These are phyloP conservation scores for Regulus satrapa DNA, from an alignment of 2,113 vertebrate species.

Conservation along the genomic window DNA sequence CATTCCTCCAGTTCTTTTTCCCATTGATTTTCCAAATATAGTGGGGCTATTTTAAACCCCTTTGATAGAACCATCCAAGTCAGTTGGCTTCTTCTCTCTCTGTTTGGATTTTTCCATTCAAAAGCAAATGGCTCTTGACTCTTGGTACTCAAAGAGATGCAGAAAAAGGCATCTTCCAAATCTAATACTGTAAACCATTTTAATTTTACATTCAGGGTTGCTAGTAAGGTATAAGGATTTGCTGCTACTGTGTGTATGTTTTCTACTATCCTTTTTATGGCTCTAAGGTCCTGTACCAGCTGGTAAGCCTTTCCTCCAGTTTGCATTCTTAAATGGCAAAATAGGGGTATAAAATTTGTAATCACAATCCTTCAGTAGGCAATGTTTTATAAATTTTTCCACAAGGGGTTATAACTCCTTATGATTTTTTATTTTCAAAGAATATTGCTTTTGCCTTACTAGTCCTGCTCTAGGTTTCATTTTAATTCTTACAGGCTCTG, in stretches of 20 bases:
- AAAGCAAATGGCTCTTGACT: neutral
- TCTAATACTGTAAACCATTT: neutral
- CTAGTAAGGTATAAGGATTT: neutral
- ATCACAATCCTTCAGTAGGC: neutral
- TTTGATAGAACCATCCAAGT: neutral
- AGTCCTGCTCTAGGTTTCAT: neutral
- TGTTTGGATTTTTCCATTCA: neutral
- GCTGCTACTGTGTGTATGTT: neutral
- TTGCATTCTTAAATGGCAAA: neutral
- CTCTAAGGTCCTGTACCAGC: neutral
- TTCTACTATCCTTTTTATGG: neutral
- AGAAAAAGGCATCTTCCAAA: neutral
- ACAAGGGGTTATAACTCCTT: neutral
- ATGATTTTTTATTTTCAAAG: neutral
- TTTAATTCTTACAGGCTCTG: neutral
- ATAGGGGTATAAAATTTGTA: neutral
- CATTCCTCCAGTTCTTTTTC: neutral
- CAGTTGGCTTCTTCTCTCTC: neutral
- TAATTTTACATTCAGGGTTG: neutral
- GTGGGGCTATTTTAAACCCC: neutral
- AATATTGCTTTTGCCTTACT: neutral
- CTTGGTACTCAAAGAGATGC: neutral
- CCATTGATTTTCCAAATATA: neutral
- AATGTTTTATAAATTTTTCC: neutral
- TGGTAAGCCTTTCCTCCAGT: neutral